phyloP scores from a whole-genome alignment of 1,140 invertebrate genomes.

The Asbolus verrucosus region DNA sequence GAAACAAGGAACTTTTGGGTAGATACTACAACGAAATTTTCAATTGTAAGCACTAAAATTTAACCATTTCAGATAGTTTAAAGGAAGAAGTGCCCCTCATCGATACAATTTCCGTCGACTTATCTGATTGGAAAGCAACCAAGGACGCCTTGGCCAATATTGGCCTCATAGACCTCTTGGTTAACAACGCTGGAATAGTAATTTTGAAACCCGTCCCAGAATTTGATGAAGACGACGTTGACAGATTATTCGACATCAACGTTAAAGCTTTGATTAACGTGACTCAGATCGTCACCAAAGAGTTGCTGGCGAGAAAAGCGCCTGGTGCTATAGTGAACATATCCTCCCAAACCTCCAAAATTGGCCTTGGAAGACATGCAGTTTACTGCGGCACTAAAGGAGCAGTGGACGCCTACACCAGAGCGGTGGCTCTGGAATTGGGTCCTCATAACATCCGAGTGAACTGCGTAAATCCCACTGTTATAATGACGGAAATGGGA shows the following conservation, averaged over 20 bases:
- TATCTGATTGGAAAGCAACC: constrained; percentile 82
- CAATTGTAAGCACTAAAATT: too few species aligned
- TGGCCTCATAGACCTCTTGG: constrained; percentile 77
- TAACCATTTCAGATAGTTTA: too few species aligned
- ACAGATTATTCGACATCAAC: constrained; percentile 85
- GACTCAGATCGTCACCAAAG: constrained; percentile 80
- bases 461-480: constrained; percentile 91
- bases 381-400: constrained; percentile 72
- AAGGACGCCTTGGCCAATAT: constrained; percentile 68
- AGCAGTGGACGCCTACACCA: constrained; percentile 76
- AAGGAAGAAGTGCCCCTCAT: constrained; percentile 73
- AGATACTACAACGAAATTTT: too few species aligned
- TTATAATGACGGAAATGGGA: constrained; percentile 92
- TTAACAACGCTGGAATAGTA: constrained; percentile 84
- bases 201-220: constrained; percentile 73
- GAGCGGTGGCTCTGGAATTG: constrained; percentile 87
- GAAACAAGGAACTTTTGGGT: constrained; percentile 67
- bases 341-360: constrained; percentile 82
- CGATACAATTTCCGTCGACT: constrained; percentile 75
- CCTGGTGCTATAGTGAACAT: constrained; percentile 89
- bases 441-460: constrained; percentile 88
- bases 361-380: constrained; percentile 81
- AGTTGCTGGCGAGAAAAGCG: constrained; percentile 79
- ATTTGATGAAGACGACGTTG: constrained; percentile 74
- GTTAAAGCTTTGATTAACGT: constrained; percentile 88